A percentile compares a stretch with the other conserved stretches of the same genome.
Evolutionary conservation across 2,113 vertebrate genomes (phyloP).

Genomic region (Myotis davidii): DNA sequence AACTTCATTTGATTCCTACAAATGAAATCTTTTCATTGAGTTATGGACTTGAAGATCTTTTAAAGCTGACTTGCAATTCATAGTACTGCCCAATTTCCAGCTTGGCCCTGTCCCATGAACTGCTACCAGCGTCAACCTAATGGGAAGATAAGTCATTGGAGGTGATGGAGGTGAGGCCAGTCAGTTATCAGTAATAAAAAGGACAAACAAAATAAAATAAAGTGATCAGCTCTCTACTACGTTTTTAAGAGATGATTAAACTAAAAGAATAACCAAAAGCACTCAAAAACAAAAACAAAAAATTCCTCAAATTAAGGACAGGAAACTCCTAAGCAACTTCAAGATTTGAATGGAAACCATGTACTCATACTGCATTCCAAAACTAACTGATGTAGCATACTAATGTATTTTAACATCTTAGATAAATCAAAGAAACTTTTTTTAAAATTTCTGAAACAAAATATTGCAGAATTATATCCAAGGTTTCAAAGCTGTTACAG

Average conservation of each 20-base stretch:
- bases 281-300: neutral
- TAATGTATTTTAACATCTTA: neutral
- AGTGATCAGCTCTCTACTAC: neutral
- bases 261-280: neutral
- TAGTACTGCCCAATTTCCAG: neutral
- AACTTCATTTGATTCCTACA: neutral
- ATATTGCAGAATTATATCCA: neutral
- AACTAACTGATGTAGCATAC: neutral
- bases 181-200: constrained; percentile 17
- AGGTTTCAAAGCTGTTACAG: neutral
- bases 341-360: neutral
- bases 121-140: neutral
- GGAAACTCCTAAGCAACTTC: neutral
- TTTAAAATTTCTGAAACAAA: constrained; percentile 4
- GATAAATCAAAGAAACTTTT: neutral
- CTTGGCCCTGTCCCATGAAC: neutral
- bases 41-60: neutral
- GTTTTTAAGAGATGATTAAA: neutral
- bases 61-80: neutral
- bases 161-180: neutral
- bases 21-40: constrained; percentile 36
- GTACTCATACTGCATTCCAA: neutral
- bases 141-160: neutral
- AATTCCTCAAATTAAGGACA: constrained; percentile 3
- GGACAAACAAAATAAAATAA: neutral